Conservation (phyloP, 2,888 invertebrate species). For the Nezara viridula region DNA sequence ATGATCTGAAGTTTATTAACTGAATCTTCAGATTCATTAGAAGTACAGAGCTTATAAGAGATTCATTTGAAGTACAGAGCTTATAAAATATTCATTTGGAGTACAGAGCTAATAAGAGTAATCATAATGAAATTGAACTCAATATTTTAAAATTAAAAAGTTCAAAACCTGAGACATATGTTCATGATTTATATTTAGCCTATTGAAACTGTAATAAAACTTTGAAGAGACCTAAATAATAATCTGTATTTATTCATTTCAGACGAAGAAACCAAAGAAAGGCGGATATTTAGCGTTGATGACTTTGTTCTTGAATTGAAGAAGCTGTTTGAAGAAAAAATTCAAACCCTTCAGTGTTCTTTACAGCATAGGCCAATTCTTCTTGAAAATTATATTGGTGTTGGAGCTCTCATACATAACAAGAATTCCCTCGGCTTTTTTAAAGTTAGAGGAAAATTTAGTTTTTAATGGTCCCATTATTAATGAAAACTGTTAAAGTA, state of each 20-base stretch:
- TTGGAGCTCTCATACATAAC: constrained; percentile 85
- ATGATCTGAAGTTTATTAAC: no score
- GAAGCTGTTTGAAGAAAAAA: constrained; percentile 70
- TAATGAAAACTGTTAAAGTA: not conserved
- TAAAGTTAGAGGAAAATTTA: constrained; percentile 88
- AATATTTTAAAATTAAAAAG: no score
- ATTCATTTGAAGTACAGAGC: no score
- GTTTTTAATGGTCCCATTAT: constrained; percentile 75
- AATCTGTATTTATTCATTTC: not conserved
- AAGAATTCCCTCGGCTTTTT: constrained; percentile 88
- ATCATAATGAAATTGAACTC: no score
- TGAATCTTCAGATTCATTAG: no score
- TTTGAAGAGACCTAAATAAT: not conserved
- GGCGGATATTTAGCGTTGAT: constrained; percentile 74
- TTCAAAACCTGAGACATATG: no score
- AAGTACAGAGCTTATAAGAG: no score
- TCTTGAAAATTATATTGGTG: constrained; percentile 84
- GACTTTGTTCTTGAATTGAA: constrained; percentile 74
- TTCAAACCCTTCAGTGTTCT: constrained; percentile 70
- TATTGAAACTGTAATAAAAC: no score
- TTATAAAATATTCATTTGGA: no score
- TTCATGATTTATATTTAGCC: no score
- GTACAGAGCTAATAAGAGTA: no score
- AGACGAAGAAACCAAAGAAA: constrained; percentile 67
- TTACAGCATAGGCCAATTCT: constrained; percentile 79